Conservation (phyloP, 2,888 invertebrate genomes). For the Patella caerulea region DNA sequence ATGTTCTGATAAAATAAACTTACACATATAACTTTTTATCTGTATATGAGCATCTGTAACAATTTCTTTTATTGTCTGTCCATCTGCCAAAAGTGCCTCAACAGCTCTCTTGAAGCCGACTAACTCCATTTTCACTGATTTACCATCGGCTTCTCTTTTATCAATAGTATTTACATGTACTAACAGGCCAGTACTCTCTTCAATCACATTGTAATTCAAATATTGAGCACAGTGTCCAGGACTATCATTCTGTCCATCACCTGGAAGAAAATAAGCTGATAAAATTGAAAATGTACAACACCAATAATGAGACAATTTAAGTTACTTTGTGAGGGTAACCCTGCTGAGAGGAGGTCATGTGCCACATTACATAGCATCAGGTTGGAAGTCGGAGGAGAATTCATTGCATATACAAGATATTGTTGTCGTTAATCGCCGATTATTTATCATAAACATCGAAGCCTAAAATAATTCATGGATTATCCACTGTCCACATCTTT, state of each 20-base stretch:
- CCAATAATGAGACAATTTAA: too few species aligned
- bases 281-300: not conserved
- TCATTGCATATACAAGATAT: too few species aligned
- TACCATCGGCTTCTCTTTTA: slow-evolving; percentile 20
- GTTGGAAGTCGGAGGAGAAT: too few species aligned
- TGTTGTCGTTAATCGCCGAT: too few species aligned
- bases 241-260: slow-evolving; percentile 21
- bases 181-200: slow-evolving; percentile 8
- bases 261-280: slow-evolving; percentile 11
- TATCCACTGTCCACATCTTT: too few species aligned
- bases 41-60: slow-evolving; percentile 34
- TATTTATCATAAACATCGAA: too few species aligned
- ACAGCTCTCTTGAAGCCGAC: slow-evolving; percentile 16
- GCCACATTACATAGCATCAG: too few species aligned
- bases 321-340: too few species aligned
- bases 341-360: too few species aligned
- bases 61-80: slow-evolving; percentile 23
- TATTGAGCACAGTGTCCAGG: slow-evolving; percentile 21
- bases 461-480: too few species aligned
- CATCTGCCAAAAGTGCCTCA: not conserved
- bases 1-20: slow-evolving; percentile 10
- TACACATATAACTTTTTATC: slow-evolving; percentile 32
- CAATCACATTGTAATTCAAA: slow-evolving; percentile 18
- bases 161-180: slow-evolving; percentile 18
- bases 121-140: slow-evolving; percentile 19